Evolutionary conservation across 2,888 invertebrate species (phyloP), one percentile per base, ranked within the genome.

Genomic region (Scaptomyza cyrtandrae): DNA sequence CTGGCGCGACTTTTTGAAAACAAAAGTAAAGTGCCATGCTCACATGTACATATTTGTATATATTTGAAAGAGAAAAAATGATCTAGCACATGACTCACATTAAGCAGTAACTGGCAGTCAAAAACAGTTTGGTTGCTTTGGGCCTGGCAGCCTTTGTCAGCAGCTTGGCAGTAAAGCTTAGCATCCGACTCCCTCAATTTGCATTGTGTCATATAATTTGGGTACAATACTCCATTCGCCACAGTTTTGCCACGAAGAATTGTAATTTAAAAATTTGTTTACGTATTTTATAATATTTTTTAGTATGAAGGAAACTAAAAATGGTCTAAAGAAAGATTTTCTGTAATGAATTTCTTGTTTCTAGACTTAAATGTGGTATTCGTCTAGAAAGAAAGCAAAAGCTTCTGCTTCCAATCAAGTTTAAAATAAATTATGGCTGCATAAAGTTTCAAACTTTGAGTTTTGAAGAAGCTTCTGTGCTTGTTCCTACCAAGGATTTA

Each of bases 1-100:
- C 52, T 64, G 73, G 56, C 39, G 57, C 58, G 54, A 64, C 56
- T 61, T 60, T 75, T 80, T 78, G 80, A 80, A 87, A 87, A 79
- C 81, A 87, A 87, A 87, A 86, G 88, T 86, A 87, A 86, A 87
- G 88, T 87, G 85, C 71, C 71, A 16, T 75, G 80, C 61, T 70
- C 61, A 71, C 31, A 58, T 27, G 41, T 31, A 53, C 31, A 59
- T 31, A 31, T 44, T 58, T 53, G 43, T 57, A 39, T 55, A 41
- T 16, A 41, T n/a, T 24, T 24, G 3, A 24, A 24, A 24, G 24
- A 5, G 5, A 24, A 24, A 4, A 24, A 39, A 71, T 76, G 82
- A 85, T 80, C 68, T 85, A 78, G 70, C 80, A 80, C 82, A 82
- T 86, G 85, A 86, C 81, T 86, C 85, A 86, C 79, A 80, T 52